phyloP scores from a whole-genome alignment of 2,797 vertebrate species.

The Brotula barbata region DNA sequence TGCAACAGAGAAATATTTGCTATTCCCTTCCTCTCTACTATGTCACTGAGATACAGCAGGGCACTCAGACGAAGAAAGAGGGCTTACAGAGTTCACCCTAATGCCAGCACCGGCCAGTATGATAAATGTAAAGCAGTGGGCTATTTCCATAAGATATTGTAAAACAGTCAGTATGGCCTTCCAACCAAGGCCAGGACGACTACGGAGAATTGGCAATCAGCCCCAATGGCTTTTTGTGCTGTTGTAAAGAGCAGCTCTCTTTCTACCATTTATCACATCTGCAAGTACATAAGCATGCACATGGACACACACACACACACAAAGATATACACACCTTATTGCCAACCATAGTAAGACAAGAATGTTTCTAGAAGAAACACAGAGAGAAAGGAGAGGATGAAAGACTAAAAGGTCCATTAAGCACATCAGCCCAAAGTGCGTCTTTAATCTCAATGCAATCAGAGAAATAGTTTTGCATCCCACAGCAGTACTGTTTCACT shows the following conservation, averaged over 20 bases:
- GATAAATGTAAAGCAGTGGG: not conserved
- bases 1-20: not conserved
- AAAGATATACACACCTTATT: not conserved
- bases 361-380: conserved; percentile 25
- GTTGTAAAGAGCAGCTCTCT: not conserved
- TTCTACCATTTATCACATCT: not conserved
- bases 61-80: not conserved
- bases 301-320: not conserved
- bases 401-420: conserved; percentile 37
- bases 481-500: conserved; percentile 30
- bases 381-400: conserved; percentile 9
- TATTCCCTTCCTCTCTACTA: not conserved
- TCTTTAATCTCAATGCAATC: conserved; percentile 55
- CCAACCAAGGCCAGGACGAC: not conserved
- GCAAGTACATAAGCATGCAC: not conserved
- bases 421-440: conserved; percentile 23
- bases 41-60: not conserved
- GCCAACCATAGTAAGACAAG: not conserved
- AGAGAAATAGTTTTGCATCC: conserved; percentile 45
- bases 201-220: not conserved
- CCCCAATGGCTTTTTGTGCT: conserved; percentile 1
- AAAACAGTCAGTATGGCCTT: not conserved
- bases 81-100: not conserved
- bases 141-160: not conserved
- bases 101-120: not conserved